phyloP scores from a whole-genome alignment of 2,888 invertebrate species.

The Julus scandinavius region DNA sequence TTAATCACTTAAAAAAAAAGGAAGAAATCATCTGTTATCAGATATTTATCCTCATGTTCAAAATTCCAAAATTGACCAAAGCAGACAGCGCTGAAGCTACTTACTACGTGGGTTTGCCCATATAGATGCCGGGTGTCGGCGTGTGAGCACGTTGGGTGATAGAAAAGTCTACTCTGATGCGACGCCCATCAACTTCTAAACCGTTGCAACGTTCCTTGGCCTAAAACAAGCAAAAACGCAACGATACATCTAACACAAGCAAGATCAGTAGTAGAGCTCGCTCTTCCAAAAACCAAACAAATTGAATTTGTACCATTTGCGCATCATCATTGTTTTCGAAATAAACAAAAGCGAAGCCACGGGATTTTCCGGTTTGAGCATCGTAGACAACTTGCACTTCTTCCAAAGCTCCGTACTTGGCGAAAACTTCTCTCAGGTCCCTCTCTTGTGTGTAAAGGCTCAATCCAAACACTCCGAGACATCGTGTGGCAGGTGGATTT shows the following conservation, averaged over 20 bases:
- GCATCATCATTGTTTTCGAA: constrained; percentile 89
- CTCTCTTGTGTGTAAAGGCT: constrained; percentile 92
- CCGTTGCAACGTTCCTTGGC: constrained; percentile 95
- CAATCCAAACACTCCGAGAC: constrained; percentile 94
- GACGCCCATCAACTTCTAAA: constrained; percentile 92
- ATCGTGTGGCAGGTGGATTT: constrained; percentile 86
- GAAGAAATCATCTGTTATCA: too few relatives aligned
- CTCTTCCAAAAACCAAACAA: neutral
- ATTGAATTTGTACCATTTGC: constrained; percentile 70
- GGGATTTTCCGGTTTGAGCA: constrained; percentile 91
- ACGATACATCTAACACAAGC: neutral
- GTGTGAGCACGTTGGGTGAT: constrained; percentile 96
- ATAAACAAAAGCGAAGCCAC: constrained; percentile 98
- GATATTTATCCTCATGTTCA: too few relatives aligned
- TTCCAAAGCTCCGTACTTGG: constrained; percentile 91
- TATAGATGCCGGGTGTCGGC: constrained; percentile 96
- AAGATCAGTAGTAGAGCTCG: too few relatives aligned
- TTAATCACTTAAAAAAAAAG: too few relatives aligned
- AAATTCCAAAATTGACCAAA: constrained; percentile 5
- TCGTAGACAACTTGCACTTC: constrained; percentile 95
- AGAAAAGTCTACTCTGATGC: constrained; percentile 94
- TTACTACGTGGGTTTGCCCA: constrained; percentile 90
- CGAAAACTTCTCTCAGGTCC: constrained; percentile 90
- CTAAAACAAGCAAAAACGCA: constrained; percentile 60
- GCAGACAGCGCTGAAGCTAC: constrained; percentile 62